These are phyloP conservation scores for Coptodon bakossiorum DNA, from an alignment of 2,113 vertebrate genomes.

Conservation along the genomic window DNA sequence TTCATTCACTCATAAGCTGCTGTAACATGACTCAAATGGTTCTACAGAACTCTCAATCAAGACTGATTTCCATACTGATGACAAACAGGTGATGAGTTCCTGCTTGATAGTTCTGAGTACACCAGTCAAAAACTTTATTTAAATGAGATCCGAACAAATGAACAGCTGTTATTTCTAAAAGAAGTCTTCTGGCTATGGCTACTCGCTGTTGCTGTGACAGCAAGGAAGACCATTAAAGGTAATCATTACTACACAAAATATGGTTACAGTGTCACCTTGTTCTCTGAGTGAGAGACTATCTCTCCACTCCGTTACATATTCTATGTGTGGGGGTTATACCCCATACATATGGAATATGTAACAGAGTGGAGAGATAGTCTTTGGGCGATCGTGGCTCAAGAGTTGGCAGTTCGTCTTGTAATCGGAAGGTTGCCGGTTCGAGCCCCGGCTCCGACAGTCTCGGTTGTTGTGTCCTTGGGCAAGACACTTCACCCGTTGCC, in stretches of 20 bases:
- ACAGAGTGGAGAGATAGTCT: neutral
- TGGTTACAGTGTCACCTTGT: neutral
- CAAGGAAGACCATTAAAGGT: neutral
- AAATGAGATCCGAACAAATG: neutral
- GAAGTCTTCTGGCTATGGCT: neutral
- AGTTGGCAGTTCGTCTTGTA: too few species aligned
- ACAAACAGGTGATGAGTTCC: neutral
- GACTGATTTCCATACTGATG: neutral
- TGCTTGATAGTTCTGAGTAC: neutral
- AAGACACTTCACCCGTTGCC: too few species aligned
- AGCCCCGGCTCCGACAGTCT: too few species aligned
- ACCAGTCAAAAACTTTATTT: neutral
- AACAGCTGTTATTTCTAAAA: neutral
- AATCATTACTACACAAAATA: neutral
- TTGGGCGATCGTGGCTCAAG: neutral
- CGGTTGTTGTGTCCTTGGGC: too few species aligned
- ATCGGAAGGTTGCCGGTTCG: too few species aligned
- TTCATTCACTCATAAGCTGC: neutral
- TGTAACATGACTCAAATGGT: neutral
- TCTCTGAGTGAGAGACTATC: neutral
- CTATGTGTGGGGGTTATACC: neutral
- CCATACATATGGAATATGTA: neutral
- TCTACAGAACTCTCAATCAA: neutral
- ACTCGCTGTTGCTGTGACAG: neutral
- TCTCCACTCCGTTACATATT: neutral